phyloP scores from a whole-genome alignment of 1,140 invertebrate genomes.

The Drosophila murphyi region DNA sequence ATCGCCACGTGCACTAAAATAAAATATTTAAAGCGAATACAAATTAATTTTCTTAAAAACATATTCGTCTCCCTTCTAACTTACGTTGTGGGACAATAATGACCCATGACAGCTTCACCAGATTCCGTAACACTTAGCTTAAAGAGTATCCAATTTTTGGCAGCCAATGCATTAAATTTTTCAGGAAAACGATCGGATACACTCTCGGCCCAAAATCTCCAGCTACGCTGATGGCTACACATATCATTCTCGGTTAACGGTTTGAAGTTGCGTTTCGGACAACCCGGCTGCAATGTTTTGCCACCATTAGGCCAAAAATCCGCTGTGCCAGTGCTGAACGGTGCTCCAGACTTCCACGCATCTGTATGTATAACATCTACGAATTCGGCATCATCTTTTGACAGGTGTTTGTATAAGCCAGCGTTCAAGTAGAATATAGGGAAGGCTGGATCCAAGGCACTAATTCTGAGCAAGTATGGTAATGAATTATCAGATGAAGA shows the following conservation, averaged over 20 bases:
- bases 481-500: background rate
- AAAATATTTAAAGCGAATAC: no score
- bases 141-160: constrained; percentile 84
- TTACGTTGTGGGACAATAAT: constrained; percentile 76
- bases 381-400: constrained; percentile 87
- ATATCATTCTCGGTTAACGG: constrained; percentile 85
- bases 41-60: background rate
- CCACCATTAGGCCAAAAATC: constrained; percentile 88
- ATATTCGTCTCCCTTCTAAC: background rate
- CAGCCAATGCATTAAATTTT: constrained; percentile 84
- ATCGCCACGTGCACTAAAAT: no score
- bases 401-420: constrained; percentile 86
- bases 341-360: constrained; percentile 86
- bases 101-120: constrained; percentile 70
- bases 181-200: constrained; percentile 84
- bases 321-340: constrained; percentile 86
- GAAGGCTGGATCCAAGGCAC: constrained; percentile 87
- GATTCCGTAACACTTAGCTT: constrained; percentile 67
- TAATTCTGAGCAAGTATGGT: constrained; percentile 80
- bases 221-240: constrained; percentile 88
- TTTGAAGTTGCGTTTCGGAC: no score
- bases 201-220: constrained; percentile 87
- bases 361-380: constrained; percentile 90
- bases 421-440: constrained; percentile 86
- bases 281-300: constrained; percentile 86